Percentiles rank a stretch among this genome's conserved stretches.
Conservation (phyloP, 2,797 vertebrate species). For the Anabacerthia variegaticeps region DNA sequence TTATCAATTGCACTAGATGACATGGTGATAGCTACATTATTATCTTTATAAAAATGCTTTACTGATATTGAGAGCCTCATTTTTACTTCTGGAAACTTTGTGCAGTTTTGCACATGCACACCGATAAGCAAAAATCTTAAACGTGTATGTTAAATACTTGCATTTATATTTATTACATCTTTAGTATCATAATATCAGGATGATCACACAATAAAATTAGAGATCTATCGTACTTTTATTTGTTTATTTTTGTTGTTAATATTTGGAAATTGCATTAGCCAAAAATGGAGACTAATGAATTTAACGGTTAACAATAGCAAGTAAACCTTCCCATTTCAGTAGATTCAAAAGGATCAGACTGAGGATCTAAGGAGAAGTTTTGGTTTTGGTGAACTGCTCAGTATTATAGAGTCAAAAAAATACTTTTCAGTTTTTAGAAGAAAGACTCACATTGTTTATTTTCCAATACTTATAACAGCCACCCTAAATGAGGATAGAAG, state of each 20-base stretch:
- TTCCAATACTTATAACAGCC: fast-evolving
- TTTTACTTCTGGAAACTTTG: background rate
- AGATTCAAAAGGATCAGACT: background rate
- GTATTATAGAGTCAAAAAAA: background rate
- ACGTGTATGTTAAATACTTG: background rate
- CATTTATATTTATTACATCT: background rate
- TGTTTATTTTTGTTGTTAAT: background rate
- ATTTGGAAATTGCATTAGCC: background rate
- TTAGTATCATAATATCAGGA: background rate
- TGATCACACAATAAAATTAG: background rate
- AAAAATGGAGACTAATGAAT: background rate
- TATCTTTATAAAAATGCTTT: slow-evolving; percentile 45
- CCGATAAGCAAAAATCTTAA: background rate
- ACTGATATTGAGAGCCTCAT: background rate
- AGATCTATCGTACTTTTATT: background rate
- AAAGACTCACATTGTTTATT: background rate
- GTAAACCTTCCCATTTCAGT: background rate
- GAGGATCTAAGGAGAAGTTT: background rate
- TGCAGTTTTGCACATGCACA: background rate
- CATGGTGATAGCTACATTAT: slow-evolving; percentile 31
- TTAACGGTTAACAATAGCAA: background rate
- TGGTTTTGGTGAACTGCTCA: fast-evolving
- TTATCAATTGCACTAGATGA: slow-evolving; percentile 40
- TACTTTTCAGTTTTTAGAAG: background rate
- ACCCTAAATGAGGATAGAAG: background rate